phyloP scores from a whole-genome alignment of 2,888 invertebrate species.

The Bedellia somnulentella region DNA sequence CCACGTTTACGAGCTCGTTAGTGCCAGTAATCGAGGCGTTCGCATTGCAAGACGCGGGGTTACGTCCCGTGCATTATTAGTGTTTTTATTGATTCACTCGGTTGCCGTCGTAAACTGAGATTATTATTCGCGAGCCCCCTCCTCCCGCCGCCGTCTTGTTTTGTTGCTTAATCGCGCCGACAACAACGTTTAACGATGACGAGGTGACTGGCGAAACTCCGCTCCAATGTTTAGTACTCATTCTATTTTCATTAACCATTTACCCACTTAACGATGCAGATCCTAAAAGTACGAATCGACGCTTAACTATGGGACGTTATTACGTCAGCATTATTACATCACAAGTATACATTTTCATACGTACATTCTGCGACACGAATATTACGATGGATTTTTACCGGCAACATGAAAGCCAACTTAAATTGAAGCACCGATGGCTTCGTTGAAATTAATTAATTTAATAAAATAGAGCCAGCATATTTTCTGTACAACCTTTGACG shows the following conservation, averaged over 20 bases:
- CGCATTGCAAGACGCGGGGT: constrained; percentile 17
- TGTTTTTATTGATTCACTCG: constrained; percentile 63
- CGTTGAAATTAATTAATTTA: constrained; percentile 8
- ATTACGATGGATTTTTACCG: no score
- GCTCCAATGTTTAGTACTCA: constrained; percentile 60
- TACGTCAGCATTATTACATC: no score
- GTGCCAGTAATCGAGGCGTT: constrained; percentile 5
- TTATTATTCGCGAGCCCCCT: constrained; percentile 50
- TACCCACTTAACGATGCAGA: not conserved
- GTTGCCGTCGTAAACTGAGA: constrained; percentile 59
- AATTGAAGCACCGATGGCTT: not conserved
- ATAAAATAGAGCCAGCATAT: constrained; percentile 6
- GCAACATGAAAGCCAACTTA: not conserved
- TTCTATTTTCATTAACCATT: constrained; percentile 54
- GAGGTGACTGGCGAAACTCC: constrained; percentile 61
- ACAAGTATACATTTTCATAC: no score
- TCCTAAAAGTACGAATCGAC: no score
- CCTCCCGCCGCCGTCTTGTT: constrained; percentile 19
- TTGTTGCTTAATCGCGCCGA: constrained; percentile 60
- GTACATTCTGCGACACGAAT: no score
- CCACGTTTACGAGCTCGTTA: constrained; percentile 51
- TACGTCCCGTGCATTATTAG: constrained; percentile 61
- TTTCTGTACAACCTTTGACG: constrained; percentile 6
- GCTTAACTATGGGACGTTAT: not conserved
- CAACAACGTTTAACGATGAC: constrained; percentile 60